Evolutionary conservation across 2,113 vertebrate species (phyloP), one percentile per base, ranked within the genome.

Genomic region (Chinchilla lanigera): DNA sequence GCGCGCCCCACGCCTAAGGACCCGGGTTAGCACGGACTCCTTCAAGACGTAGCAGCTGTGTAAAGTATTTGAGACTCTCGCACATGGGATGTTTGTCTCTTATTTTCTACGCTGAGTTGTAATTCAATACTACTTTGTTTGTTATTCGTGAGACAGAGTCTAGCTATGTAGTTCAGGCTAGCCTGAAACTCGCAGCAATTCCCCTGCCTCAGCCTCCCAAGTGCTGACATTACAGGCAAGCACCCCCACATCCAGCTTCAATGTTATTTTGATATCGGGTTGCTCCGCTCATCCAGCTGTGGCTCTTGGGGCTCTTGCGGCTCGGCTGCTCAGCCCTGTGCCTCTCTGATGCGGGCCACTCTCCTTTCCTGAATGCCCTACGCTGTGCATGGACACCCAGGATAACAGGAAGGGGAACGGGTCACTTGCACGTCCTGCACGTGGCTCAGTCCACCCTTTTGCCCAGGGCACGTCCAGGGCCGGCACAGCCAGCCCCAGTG

Each of bases 371-470:
- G 3, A 58, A 22, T 0, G 4, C 7, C 24, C 33, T 5, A 0
- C 3, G 0, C n/a, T 19, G 44, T 4, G 0, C 4, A 0, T 0
- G 3, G 26, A 13, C 2, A 5, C 41, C 60, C 47, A 1, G 1
- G 50, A 30, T 7, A 20, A 41, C 13, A 3, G 19, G 67, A 61
- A 22, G 1, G 5, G 0, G 75, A 41, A 11, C 1, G 5, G 4
- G 5, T 2, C 38, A 7, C 50, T 28, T 4, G 28, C 28, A 16
- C 0, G 8, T n/a, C 38, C 38, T 1, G 5, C 14, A 1, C 20
- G 5, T 0, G 7, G 65, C 22, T 56, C 65, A 19, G 0, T 35
- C 65, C 30, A 0, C 7, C 8, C 50, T 41, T 5, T 1, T 4
- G 20, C 60, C 8, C 9, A 4, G 73, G 65, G 10, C 38, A 73